Evolutionary conservation across 2,797 vertebrate genomes (phyloP), one percentile per base, ranked within the genome.

Genomic region (Sebastes alutus): DNA sequence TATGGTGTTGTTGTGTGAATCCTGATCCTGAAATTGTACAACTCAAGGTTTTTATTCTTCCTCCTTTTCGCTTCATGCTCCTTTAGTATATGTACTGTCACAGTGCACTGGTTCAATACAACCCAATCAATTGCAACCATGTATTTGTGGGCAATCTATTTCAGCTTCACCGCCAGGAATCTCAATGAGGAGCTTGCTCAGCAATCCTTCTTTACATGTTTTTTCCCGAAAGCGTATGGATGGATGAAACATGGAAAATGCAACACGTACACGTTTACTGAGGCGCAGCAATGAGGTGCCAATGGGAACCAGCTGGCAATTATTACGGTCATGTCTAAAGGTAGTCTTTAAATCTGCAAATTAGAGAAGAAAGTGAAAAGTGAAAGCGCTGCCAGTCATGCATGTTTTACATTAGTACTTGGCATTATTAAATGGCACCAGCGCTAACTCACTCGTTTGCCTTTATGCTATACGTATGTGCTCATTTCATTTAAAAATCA

Each of bases 281-380:
- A 42, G 3, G 42, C 2, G 6, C 18, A 14, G 33, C 18, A 75
- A 29, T 23, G 60, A 63, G 56, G 56, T 72, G 46, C 42, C 54
- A 62, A 61, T 33, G 13, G 63, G 49, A 84, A 59, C 7, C 70
- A 78, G 68, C 64, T 81, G 82, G 63, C 7, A 56, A 23, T 62
- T 14, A 73, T 55, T 63, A 23, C 25, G 25, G 29, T 14, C 20
- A 38, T 52, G 61, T 73, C 30, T 69, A 80, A 25, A 46, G 10
- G 16, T 9, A 20, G 52, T 69, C 12, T 72, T 62, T 55, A 72
- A 77, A 77, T 70, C 70, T 58, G 4, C 38, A 68, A 55, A 63
- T 52, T 66, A 66, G n/a, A 38, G 59, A 59, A 18, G 20, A 72
- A 16, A 22, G 16, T n/a, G 49, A 60, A 73, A 66, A 65, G 16